Base-by-base conservation (phyloP, 1,140 invertebrate genomes). In the Hylaeus anthracinus region DNA sequence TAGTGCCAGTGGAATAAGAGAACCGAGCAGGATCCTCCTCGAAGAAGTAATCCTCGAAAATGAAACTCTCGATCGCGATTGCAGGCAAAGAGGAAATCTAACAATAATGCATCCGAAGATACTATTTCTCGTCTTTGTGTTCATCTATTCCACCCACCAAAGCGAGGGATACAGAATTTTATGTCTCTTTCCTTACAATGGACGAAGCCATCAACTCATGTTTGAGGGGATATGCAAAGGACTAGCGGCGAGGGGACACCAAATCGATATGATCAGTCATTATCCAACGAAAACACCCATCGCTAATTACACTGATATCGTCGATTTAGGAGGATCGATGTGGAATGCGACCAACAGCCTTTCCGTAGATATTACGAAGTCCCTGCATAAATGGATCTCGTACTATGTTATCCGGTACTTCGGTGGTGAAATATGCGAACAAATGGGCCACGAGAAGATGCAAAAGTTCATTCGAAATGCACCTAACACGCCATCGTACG, bases 131-230 rank as follows among this genome's bases (percentile, higher is more conserved):
- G n/a, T 70, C 9, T 39, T 14, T 26, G 1, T 39, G 9, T 26
- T 48, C 9, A 3, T 26, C 10, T 4, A 39, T 1, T 55, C 5
- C 1, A 2, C 8, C 5, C 26, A 14, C 1, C 10, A 45, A 9
- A 63, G 5, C 53, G 26, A 55, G 5, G 69, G 81, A 45, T 83
- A 77, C 37, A 55, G 87, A 58, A 92, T 92, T n/a, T 58, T 93
- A 0, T 87, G 81, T 12, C 43, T 92, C 2, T 91, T 91, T 41
- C 86, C 90, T 12, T 84, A 85, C 14, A 72, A 85, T 43, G 83
- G 63, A 0, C 88, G 71, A 58, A 92, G 90, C 77, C 92, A 92
- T 65, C 88, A 81, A 41, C 81, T 84, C n/a, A 85, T 92, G 74
- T 88, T 90, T 48, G 88, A 90, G 9, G 75, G 84, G 1, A n/a